Evolutionary conservation across 2,113 vertebrate species (phyloP).

Genomic region (Psittacus erithacus): DNA sequence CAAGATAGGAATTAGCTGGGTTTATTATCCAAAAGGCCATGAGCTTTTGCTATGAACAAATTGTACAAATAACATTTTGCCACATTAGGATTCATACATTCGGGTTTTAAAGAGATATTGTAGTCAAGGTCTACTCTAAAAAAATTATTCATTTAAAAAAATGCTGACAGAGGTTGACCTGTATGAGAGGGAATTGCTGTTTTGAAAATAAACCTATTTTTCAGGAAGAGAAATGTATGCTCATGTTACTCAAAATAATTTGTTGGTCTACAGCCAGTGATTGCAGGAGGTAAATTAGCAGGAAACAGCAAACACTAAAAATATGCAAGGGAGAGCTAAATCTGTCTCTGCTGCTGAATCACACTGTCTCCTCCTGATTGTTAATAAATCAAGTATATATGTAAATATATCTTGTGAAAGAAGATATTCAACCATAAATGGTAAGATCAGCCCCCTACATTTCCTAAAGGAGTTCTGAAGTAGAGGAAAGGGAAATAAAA

Average conservation of each 20-base stretch:
- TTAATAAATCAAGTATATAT: conserved; percentile 20
- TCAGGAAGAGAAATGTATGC: not conserved
- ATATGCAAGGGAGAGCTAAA: conserved; percentile 40
- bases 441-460: not conserved
- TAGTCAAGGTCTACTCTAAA: not conserved
- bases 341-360: conserved; percentile 23
- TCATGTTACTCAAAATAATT: conserved; percentile 11
- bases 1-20: not conserved
- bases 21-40: not conserved
- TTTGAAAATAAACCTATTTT: conserved; percentile 20
- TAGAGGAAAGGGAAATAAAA: not conserved
- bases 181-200: not conserved
- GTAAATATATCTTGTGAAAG: conserved; percentile 12
- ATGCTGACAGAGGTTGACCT: not conserved
- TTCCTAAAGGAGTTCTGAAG: not conserved
- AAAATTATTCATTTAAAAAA: not conserved
- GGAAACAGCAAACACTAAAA: conserved; percentile 54
- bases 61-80: not conserved
- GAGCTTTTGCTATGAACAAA: not conserved
- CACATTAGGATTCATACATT: not conserved
- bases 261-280: conserved; percentile 19
- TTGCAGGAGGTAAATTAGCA: conserved; percentile 54
- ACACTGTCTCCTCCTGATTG: not conserved
- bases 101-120: not conserved
- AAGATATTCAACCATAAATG: not conserved